Percentiles rank a stretch among this genome's conserved stretches.
These are phyloP conservation scores for Lethrus apterus DNA, from an alignment of 1,140 invertebrate species.

Conservation along the genomic window DNA sequence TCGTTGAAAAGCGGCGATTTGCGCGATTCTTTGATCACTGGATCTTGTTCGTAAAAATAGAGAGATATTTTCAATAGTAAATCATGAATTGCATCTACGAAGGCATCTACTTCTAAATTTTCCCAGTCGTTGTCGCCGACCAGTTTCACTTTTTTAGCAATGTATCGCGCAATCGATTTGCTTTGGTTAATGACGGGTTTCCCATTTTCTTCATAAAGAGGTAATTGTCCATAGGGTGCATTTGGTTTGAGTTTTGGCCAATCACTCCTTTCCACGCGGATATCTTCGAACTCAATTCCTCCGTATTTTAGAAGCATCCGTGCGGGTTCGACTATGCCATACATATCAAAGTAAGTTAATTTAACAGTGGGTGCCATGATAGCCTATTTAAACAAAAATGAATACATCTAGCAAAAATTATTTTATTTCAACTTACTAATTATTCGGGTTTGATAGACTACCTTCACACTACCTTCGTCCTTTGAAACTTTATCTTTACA, in stretches of 20 bases:
- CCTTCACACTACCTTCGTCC: no score
- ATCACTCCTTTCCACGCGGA: constrained; percentile 45
- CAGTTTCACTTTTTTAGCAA: constrained; percentile 59
- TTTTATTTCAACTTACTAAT: no score
- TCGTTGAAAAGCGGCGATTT: constrained; percentile 43
- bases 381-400: no score
- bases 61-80: constrained; percentile 24
- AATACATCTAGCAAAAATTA: no score
- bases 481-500: no score
- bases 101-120: constrained; percentile 53
- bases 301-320: constrained; percentile 64
- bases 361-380: constrained; percentile 32
- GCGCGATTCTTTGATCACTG: constrained; percentile 42
- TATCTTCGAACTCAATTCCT: constrained; percentile 62
- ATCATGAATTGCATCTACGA: constrained; percentile 53
- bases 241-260: constrained; percentile 16
- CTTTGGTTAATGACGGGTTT: constrained; percentile 58
- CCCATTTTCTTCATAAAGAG: constrained; percentile 64
- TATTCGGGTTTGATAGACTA: no score
- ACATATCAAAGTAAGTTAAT: constrained; percentile 59
- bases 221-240: constrained; percentile 66
- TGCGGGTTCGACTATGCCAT: constrained; percentile 63
- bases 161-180: constrained; percentile 58
- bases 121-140: constrained; percentile 57
- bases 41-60: constrained; percentile 43